Base-by-base conservation (phyloP, 2,797 vertebrate species). In the Rhincodon typus region DNA sequence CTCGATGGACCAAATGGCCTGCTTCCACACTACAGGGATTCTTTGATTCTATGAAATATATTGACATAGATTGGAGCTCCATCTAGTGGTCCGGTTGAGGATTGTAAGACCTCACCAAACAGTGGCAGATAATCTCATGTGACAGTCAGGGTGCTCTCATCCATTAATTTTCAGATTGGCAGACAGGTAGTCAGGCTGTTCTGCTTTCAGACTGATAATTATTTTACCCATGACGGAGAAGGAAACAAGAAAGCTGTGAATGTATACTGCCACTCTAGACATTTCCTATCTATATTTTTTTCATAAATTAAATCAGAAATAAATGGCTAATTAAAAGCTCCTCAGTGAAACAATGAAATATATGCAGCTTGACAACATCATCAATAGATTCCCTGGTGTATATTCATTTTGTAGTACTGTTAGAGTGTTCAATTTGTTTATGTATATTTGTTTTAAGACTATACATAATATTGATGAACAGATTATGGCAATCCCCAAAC, bases 11-110 rank as follows among this genome's bases (percentile, higher is more conserved):
- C 46, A 50, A 50, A 50, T 50, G 46, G 46, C 46, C 2, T 50
- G 46, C 46, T 50, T 50, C 46, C 46, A 50, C 46, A 50, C 46
- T 50, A 4, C 3, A 50, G 46, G 1, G 8, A 62, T 62, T 62
- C 57, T 62, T 62, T 62, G 57, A 62, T 62, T 12, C 57, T 62
- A 62, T 62, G 57, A 84, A 42, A 84, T 46, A 17, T 6, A 84
- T 23, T 23, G 38, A 12, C 30, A 34, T 25, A 42, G 88, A 27
- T 19, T n/a, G 30, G 12, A 67, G 66, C 90, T 42, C 90, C 90
- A 93, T 93, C 90, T 93, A 93, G 90, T 93, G 90, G 90, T 21
- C 66, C 19, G 4, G 25, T 93, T 67, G 62, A 93, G n/a, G 62
- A 69, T 93, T 69, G 17, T 69, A 69, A 93, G 42, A 57, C 84